Conservation (phyloP, 2,797 vertebrate genomes). For the Rhadinocentrus ornatus region DNA sequence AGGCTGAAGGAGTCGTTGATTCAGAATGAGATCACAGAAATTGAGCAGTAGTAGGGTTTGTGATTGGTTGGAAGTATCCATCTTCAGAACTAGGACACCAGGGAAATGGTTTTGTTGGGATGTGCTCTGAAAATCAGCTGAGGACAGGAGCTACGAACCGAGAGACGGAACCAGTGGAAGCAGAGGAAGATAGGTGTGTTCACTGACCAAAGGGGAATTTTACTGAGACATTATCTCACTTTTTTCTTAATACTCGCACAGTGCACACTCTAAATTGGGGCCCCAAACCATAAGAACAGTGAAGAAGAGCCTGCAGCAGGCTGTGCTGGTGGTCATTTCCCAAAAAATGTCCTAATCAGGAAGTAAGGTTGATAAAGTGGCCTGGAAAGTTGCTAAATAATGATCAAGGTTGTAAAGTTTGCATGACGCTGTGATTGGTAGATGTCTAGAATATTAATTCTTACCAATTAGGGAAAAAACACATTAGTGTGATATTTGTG, state of each 20-base stretch:
- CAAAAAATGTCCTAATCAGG: slow-evolving; percentile 3
- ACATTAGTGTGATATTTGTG: neutral
- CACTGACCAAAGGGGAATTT: no score
- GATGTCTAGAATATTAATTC: no score
- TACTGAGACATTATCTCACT: no score
- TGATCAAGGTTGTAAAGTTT: neutral
- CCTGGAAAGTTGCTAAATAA: neutral
- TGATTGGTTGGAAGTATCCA: neutral
- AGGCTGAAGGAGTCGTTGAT: neutral
- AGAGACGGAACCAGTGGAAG: no score
- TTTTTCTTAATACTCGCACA: no score
- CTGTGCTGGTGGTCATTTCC: neutral
- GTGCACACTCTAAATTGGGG: neutral
- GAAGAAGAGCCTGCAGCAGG: slow-evolving; percentile 1
- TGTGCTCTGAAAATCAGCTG: no score
- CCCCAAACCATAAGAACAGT: no score
- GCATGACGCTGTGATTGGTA: neutral
- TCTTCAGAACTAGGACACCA: neutral
- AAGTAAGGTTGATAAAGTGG: neutral
- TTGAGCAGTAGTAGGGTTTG: neutral
- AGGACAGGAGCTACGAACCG: no score
- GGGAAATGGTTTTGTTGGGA: neutral
- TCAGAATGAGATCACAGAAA: neutral
- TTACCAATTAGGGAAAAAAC: neutral
- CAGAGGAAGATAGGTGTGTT: no score